A percentile compares a stretch with the other conserved stretches of the same genome.
These are phyloP conservation scores for Silvanus unidentatus DNA, from an alignment of 2,888 invertebrate species.

Conservation along the genomic window DNA sequence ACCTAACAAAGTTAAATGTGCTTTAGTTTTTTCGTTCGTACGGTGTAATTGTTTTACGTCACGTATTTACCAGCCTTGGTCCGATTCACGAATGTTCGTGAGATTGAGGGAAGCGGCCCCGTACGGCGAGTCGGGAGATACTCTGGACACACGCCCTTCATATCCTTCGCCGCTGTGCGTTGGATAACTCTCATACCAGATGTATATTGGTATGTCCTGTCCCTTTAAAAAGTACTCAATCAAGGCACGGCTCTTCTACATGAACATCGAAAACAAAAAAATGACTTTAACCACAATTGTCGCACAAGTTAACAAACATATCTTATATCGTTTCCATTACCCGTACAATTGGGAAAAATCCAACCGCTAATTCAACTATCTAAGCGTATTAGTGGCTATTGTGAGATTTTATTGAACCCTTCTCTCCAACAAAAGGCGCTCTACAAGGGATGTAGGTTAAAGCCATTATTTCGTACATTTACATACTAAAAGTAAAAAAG, in stretches of 20 bases:
- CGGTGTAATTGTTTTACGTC: background rate
- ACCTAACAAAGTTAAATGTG: slow-evolving; percentile 31
- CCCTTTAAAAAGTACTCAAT: slow-evolving; percentile 60
- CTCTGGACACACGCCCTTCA: slow-evolving; percentile 85
- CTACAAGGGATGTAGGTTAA: too few relatives aligned
- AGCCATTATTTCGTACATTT: too few relatives aligned
- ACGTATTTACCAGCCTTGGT: slow-evolving; percentile 89
- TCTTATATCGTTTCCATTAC: too few relatives aligned
- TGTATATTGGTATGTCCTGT: slow-evolving; percentile 94
- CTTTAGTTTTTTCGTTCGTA: background rate
- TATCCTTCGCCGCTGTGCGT: slow-evolving; percentile 94
- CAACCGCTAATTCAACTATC: too few relatives aligned
- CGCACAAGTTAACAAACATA: too few relatives aligned
- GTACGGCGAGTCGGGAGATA: slow-evolving; percentile 80
- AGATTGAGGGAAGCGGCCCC: slow-evolving; percentile 93
- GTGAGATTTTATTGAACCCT: too few relatives aligned
- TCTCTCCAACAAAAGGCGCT: too few relatives aligned
- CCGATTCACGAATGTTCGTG: slow-evolving; percentile 87
- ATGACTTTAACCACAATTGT: slow-evolving; percentile 25
- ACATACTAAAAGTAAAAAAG: too few relatives aligned
- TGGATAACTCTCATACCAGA: slow-evolving; percentile 97
- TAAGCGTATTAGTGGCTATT: too few relatives aligned
- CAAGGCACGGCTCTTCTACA: slow-evolving; percentile 30
- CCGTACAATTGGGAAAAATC: too few relatives aligned
- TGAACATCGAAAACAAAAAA: slow-evolving; percentile 24